phyloP scores from a whole-genome alignment of 1,140 invertebrate genomes.

The Delia radicum region DNA sequence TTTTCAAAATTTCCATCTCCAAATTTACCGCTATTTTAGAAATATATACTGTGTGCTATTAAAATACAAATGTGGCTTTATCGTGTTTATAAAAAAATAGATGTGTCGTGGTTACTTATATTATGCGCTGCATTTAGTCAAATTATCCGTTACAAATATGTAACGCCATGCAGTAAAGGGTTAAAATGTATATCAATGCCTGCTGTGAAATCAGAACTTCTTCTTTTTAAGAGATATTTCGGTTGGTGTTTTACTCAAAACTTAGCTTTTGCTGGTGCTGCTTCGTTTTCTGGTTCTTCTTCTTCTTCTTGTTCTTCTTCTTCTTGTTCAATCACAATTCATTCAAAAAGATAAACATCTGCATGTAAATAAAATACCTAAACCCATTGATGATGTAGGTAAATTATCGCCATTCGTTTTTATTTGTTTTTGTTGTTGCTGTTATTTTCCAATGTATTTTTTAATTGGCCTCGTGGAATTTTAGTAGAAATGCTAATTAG shows the following conservation, averaged over 20 bases:
- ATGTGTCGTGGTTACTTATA: no score
- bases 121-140: no score
- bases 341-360: slow-evolving; percentile 22
- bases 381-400: slow-evolving; percentile 23
- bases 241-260: neutral
- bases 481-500: slow-evolving; percentile 24
- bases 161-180: neutral
- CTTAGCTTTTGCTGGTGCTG: no score
- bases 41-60: no score
- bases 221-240: neutral
- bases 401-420: slow-evolving; percentile 20
- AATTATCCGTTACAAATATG: no score
- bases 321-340: slow-evolving; percentile 16
- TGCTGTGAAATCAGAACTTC: slow-evolving; percentile 22
- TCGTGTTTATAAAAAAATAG: no score
- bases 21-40: no score
- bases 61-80: no score
- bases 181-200: slow-evolving; percentile 11
- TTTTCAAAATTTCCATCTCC: no score
- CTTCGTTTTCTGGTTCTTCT: no score
- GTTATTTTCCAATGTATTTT: slow-evolving; percentile 27
- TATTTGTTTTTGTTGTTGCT: slow-evolving; percentile 28
- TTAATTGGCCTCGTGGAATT: slow-evolving; percentile 27
- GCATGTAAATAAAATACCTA: slow-evolving; percentile 12
- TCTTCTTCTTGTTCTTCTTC: neutral